Conservation (phyloP, 2,113 vertebrate species). For the Mesoclemmys tuberculata region DNA sequence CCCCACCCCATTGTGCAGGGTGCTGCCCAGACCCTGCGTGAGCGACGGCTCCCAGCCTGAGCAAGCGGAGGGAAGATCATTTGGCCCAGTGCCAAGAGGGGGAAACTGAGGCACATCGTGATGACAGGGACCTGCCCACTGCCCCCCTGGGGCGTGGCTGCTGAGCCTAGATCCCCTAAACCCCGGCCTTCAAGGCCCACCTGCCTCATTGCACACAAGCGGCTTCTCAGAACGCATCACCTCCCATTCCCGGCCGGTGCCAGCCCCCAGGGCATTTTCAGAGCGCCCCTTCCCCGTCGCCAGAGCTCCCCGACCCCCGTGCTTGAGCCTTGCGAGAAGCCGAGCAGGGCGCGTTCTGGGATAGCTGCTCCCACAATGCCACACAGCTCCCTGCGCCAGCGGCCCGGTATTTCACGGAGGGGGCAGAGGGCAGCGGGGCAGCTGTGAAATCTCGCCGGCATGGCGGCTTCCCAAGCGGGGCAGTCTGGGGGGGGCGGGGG, state of each 20-base stretch:
- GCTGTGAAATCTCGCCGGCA: background rate
- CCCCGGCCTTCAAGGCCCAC: background rate
- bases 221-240: no score
- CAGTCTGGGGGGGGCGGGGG: background rate
- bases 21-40: no score
- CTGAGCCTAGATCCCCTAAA: background rate
- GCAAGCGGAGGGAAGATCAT: no score
- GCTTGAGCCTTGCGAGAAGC: background rate
- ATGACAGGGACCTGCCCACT: background rate
- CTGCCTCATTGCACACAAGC: background rate
- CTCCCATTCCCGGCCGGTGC: no score
- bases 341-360: background rate
- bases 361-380: background rate
- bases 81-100: background rate
- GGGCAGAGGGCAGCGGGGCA: no score
- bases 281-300: background rate
- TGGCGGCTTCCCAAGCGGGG: background rate
- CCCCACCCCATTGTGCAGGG: background rate
- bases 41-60: no score
- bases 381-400: no score
- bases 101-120: background rate
- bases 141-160: no score
- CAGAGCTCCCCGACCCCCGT: background rate
- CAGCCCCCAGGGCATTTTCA: background rate
- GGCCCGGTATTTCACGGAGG: background rate